Conservation (phyloP, 2,797 vertebrate genomes). For the Telmatherina bonti region DNA sequence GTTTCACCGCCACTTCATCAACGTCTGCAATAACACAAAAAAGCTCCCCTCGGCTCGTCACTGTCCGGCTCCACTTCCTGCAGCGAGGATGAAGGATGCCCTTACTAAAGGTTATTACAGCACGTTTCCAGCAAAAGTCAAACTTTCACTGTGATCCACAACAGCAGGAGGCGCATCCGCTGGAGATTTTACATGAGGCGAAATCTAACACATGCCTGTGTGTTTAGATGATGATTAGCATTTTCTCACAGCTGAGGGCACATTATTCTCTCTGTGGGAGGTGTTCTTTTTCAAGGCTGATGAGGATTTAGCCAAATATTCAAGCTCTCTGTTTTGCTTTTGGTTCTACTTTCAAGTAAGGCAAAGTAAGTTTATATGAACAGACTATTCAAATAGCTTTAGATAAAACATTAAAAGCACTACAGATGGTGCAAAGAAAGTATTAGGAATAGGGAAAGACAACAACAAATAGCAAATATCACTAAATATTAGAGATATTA, state of each 20-base stretch:
- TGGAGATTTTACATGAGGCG: conserved; percentile 18
- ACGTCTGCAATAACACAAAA: conserved; percentile 21
- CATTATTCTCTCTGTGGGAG: conserved; percentile 34
- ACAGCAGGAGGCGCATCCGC: conserved; percentile 37
- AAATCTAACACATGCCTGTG: neutral
- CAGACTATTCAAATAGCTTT: no score
- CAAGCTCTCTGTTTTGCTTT: conserved; percentile 30
- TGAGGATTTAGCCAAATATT: conserved; percentile 20
- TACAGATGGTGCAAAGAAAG: no score
- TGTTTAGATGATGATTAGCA: conserved; percentile 35
- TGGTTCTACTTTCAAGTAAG: neutral
- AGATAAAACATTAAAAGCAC: no score
- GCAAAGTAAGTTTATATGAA: no score
- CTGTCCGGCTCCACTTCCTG: conserved; percentile 6
- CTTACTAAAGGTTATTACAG: conserved; percentile 42
- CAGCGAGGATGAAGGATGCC: conserved; percentile 15
- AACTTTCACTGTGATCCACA: conserved; percentile 24
- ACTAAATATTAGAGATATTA: no score
- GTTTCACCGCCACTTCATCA: conserved; percentile 37
- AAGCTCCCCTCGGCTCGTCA: neutral
- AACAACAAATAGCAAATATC: no score
- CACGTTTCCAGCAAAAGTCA: conserved; percentile 22
- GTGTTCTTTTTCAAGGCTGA: conserved; percentile 31
- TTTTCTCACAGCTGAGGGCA: conserved; percentile 26
- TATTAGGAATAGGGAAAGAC: no score